Evolutionary conservation across 2,113 vertebrate genomes (phyloP).

Genomic region (Perca schrenkii): DNA sequence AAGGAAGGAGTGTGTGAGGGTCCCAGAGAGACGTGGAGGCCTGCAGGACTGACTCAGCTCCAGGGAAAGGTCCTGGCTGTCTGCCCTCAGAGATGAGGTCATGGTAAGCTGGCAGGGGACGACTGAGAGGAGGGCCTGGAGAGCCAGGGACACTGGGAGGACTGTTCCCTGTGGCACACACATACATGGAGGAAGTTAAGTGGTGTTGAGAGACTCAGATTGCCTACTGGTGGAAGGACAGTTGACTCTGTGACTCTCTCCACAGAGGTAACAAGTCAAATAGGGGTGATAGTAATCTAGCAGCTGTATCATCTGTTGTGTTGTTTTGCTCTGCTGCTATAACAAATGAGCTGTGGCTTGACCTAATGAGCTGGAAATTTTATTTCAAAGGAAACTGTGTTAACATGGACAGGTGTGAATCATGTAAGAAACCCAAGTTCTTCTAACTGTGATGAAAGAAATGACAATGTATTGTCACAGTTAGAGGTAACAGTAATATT

Average conservation of each 20-base stretch:
- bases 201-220: neutral
- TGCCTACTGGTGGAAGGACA: neutral
- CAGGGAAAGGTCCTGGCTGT: slow-evolving; percentile 73
- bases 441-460: slow-evolving; percentile 39
- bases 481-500: slow-evolving; percentile 33
- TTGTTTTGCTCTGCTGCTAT: slow-evolving; percentile 21
- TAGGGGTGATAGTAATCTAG: neutral
- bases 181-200: neutral
- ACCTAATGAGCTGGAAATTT: slow-evolving; percentile 26
- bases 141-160: slow-evolving; percentile 75
- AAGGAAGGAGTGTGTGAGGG: slow-evolving; percentile 80
- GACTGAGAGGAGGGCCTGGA: slow-evolving; percentile 74
- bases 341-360: slow-evolving; percentile 23
- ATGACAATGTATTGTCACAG: slow-evolving; percentile 4
- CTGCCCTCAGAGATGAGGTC: slow-evolving; percentile 73
- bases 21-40: slow-evolving; percentile 70
- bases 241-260: neutral
- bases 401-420: slow-evolving; percentile 14
- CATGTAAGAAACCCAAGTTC: neutral
- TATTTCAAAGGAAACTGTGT: slow-evolving; percentile 29
- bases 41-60: slow-evolving; percentile 79
- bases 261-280: neutral
- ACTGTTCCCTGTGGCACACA: slow-evolving; percentile 67
- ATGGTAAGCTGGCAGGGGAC: slow-evolving; percentile 67
- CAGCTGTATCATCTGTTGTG: slow-evolving; percentile 22